These are phyloP conservation scores for Probosciger aterrimus DNA, from an alignment of 2,113 vertebrate genomes.

Conservation along the genomic window DNA sequence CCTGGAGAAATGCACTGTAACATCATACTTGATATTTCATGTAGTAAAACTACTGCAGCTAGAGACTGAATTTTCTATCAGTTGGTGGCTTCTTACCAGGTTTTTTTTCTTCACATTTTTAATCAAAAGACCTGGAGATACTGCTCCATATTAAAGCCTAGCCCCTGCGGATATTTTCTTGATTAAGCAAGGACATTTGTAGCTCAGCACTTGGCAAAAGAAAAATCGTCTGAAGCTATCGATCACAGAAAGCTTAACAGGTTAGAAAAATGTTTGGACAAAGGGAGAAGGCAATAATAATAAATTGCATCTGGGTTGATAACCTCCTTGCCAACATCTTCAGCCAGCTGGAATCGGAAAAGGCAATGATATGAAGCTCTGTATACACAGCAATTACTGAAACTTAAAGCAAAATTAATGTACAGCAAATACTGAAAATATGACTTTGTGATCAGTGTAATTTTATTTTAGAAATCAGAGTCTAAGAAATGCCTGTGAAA, in stretches of 20 bases:
- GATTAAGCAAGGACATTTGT: constrained; percentile 5
- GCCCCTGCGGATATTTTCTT: neutral
- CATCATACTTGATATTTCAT: neutral
- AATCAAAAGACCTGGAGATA: neutral
- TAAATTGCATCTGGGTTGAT: constrained; percentile 14
- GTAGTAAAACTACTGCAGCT: neutral
- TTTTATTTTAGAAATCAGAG: neutral
- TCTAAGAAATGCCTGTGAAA: neutral
- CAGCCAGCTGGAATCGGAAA: constrained; percentile 10
- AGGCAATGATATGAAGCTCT: neutral
- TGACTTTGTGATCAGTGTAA: rapidly evolving
- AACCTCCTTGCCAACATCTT: constrained; percentile 3
- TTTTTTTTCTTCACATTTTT: neutral
- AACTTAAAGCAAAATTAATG: neutral
- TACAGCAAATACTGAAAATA: neutral
- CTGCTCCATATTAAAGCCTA: neutral
- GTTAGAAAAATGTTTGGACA: constrained; percentile 50
- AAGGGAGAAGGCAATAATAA: constrained; percentile 14
- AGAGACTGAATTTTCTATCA: neutral
- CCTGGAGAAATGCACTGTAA: neutral
- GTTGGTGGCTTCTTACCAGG: neutral
- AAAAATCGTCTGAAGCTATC: neutral
- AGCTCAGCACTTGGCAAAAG: constrained; percentile 28
- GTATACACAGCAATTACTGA: neutral
- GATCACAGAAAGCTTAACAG: neutral